A percentile compares a stretch with the other conserved stretches of the same genome.
Conservation (phyloP, 2,113 vertebrate species). For the Neodontobutis hainanensis region DNA sequence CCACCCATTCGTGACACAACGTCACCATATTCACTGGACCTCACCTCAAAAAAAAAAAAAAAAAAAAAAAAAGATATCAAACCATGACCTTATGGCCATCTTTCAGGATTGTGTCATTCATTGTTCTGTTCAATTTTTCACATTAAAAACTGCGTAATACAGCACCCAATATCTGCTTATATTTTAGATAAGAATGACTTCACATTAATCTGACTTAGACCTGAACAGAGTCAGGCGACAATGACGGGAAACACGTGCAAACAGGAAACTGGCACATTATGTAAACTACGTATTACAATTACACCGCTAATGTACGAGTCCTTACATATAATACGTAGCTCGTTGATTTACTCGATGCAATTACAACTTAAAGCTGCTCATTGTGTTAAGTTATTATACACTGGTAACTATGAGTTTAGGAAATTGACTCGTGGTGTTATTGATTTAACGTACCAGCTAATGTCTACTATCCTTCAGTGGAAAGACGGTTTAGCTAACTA, state of each 20-base stretch:
- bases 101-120: too few species aligned
- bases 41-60: not conserved
- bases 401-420: not conserved
- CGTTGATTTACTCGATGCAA: not conserved
- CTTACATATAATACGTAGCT: not conserved
- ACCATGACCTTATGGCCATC: too few species aligned
- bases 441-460: conserved; percentile 5
- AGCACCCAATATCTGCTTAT: too few species aligned
- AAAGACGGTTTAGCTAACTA: not conserved
- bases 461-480: not conserved
- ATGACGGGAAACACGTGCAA: too few species aligned
- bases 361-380: conserved; percentile 27
- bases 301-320: not conserved
- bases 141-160: too few species aligned
- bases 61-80: too few species aligned
- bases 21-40: not conserved
- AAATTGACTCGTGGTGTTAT: not conserved
- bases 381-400: not conserved
- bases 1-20: too few species aligned
- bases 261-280: too few species aligned
- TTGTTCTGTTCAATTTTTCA: too few species aligned
- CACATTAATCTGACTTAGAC: too few species aligned
- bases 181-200: too few species aligned
- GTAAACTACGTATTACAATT: not conserved
- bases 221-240: too few species aligned